Percentiles rank a stretch among this genome's conserved stretches.
These are phyloP conservation scores for Rhinophrynus dorsalis DNA, from an alignment of 2,797 vertebrate genomes.

Conservation along the genomic window DNA sequence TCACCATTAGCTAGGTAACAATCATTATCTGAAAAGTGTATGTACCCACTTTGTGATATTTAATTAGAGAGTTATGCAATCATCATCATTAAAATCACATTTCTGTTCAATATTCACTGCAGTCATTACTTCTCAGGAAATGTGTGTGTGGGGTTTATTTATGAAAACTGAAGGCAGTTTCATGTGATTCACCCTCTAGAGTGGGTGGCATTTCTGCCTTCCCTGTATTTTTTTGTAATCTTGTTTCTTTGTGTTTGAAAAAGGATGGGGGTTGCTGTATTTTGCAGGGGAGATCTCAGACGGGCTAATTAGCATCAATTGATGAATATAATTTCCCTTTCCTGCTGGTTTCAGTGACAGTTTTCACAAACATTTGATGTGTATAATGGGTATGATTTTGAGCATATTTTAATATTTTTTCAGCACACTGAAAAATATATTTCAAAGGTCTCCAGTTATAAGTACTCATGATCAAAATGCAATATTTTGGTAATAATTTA, in stretches of 20 bases:
- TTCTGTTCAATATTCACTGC: slow-evolving; percentile 32
- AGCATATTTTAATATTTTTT: neutral
- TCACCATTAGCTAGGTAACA: slow-evolving; percentile 26
- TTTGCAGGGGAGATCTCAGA: slow-evolving; percentile 44
- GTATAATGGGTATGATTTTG: slow-evolving; percentile 26
- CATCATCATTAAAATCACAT: slow-evolving; percentile 38
- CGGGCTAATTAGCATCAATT: slow-evolving; percentile 47
- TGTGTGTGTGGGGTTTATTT: slow-evolving; percentile 29
- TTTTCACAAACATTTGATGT: slow-evolving; percentile 37
- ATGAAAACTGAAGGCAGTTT: slow-evolving; percentile 36
- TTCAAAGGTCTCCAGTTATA: neutral
- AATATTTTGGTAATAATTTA: neutral
- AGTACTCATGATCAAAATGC: neutral
- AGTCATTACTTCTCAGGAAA: slow-evolving; percentile 30
- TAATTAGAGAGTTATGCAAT: slow-evolving; percentile 46
- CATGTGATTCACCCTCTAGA: slow-evolving; percentile 44
- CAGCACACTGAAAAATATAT: neutral
- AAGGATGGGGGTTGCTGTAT: slow-evolving; percentile 42
- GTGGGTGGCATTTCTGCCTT: slow-evolving; percentile 40
- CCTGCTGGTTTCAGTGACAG: slow-evolving; percentile 39
- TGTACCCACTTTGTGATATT: slow-evolving; percentile 17
- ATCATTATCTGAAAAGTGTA: slow-evolving; percentile 37
- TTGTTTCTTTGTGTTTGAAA: slow-evolving; percentile 46
- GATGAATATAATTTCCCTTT: slow-evolving; percentile 49
- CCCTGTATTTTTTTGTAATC: slow-evolving; percentile 36